phyloP scores from a whole-genome alignment of 2,113 vertebrate species.

The Orycteropus afer region DNA sequence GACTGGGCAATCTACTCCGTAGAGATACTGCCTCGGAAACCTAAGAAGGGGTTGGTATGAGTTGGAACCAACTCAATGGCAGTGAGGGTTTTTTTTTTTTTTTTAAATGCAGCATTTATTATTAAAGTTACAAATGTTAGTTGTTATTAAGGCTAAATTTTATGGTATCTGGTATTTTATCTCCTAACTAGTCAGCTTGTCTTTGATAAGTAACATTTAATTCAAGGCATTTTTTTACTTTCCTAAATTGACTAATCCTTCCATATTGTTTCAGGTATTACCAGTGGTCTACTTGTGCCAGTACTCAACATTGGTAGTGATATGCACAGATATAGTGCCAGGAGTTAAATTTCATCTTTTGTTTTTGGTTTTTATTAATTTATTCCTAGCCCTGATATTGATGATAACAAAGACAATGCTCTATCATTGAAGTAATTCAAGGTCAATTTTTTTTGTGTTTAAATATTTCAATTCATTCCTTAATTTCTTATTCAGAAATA shows the following conservation, averaged over 20 bases:
- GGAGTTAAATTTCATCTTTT: background rate
- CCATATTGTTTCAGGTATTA: background rate
- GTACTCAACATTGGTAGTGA: background rate
- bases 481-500: background rate
- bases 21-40: too few species aligned
- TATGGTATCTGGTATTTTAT: background rate
- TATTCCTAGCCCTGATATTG: background rate
- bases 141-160: background rate
- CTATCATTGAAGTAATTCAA: background rate
- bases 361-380: background rate
- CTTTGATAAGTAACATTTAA: background rate
- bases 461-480: background rate
- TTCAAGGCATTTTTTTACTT: background rate
- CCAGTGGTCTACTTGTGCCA: background rate
- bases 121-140: background rate
- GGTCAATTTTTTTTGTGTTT: background rate
- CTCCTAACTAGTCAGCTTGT: background rate
- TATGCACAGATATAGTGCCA: background rate
- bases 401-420: background rate
- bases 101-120: background rate
- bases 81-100: too few species aligned
- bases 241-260: background rate
- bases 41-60: too few species aligned
- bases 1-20: too few species aligned
- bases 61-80: too few species aligned